Evolutionary conservation across 2,113 vertebrate genomes (phyloP), one percentile per base, ranked within the genome.

Genomic region (Motacilla tschutschensis): DNA sequence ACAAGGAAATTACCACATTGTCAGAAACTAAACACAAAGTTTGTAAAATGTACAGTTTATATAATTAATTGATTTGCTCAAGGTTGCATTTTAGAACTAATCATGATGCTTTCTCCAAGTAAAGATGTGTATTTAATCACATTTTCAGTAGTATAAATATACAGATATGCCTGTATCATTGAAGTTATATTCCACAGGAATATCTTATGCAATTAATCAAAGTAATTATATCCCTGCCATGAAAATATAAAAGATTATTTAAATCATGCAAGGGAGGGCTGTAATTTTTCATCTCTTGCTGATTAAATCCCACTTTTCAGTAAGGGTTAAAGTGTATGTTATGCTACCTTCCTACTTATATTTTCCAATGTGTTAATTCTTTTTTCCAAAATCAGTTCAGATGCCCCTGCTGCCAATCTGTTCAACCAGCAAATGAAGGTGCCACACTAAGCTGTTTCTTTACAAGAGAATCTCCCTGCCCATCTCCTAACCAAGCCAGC

Each of bases 1-100:
- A 87, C 54, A 86, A 78, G 24, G 12, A 81, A 69, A 89, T 65
- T 78, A 83, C 67, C 47, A 53, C 21, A 4, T 26, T 57, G 36
- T 84, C 71, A 79, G 47, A 88, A 92, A 79, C 43, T 57, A 51
- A 86, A 83, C 21, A 55, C 10, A 41, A 46, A 46, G 33, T 66
- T 40, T 36, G 35, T 44, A 91, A 87, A 91, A 75, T 35, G 55
- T 9, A 66, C 28, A 51, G 29, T 73, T 79, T 35, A 62, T 48
- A 24, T 51, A 75, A 88, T n/a, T 83, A 83, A 57, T 62, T 83
- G 19, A 48, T 92, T 89, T 58, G 70, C 55, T 70, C 22, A 28
- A 29, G 9, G 25, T 3, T 84, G 25, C 69, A 73, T 66, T 84
- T 93, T 76, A 54, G 78, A 88, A 83, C 28, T 83, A 74, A 72